Conservation (phyloP, 2,888 invertebrate genomes). For the Polyommatus icarus region DNA sequence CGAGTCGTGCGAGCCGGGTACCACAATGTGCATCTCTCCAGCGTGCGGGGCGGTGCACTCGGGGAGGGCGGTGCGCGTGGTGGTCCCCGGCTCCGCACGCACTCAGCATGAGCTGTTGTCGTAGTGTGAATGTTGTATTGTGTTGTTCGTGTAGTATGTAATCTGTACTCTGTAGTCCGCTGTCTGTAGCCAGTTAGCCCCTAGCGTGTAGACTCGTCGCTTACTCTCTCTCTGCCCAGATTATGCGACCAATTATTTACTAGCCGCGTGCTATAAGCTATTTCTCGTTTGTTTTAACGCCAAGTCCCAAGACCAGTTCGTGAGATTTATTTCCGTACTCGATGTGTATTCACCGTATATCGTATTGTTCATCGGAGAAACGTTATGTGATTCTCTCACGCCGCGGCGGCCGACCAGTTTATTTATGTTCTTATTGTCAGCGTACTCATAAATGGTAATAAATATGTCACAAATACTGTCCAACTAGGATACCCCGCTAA, state of each 20-base stretch:
- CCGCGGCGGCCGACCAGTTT: neutral
- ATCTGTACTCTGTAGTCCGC: neutral
- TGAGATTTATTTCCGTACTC: neutral
- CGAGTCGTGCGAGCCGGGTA: neutral
- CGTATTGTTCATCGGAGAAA: neutral
- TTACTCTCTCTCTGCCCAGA: neutral
- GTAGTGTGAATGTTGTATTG: slow-evolving; percentile 3
- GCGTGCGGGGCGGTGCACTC: neutral
- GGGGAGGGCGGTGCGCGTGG: neutral
- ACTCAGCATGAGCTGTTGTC: neutral
- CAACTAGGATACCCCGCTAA: neutral
- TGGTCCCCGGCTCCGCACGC: neutral
- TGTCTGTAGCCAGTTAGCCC: neutral
- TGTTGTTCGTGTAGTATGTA: neutral
- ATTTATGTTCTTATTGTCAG: slow-evolving; percentile 11
- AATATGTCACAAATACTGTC: neutral
- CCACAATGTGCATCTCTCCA: neutral
- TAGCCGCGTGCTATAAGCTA: no score
- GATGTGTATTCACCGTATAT: neutral
- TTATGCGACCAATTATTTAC: neutral
- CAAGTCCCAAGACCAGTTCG: neutral
- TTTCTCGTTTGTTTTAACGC: neutral
- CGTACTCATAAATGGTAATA: neutral
- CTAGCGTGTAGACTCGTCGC: neutral
- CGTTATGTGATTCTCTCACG: slow-evolving; percentile 1